Evolutionary conservation across 2,797 vertebrate species (phyloP), one percentile per base, ranked within the genome.

Genomic region (Glyptemys insculpta): DNA sequence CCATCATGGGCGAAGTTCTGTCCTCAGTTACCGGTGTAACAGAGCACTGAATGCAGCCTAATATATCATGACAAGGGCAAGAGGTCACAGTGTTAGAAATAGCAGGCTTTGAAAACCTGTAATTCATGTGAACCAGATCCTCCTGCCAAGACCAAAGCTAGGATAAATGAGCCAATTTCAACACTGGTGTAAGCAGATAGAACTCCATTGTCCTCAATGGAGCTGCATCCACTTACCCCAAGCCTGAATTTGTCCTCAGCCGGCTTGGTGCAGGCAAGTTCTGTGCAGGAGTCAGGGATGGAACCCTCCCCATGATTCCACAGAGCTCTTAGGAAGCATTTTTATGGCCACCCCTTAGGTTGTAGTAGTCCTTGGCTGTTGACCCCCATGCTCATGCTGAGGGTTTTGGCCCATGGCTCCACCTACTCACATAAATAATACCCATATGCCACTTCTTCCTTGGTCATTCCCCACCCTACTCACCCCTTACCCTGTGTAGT

Each of bases 281-380:
- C 5, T 49, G 11, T 53, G 29, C 0, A 81, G 11, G 23, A 89
- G 44, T 23, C 44, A 23, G 16, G 54, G 23, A 57, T 0, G 78
- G 10, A 85, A 2, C 49, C 3, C 85, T 19, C 56, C 0, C 0
- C 10, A 12, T 89, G 19, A 29, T 23, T 16, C 83, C 12, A 29
- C 8, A 78, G 78, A 9, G 49, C 76, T 89, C 44, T 68, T 90
- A 1, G 12, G 4, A 37, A 6, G 8, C 65, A 82, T 29, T 76
- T 90, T 47, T 37, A 37, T 68, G 65, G 84, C 14, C 6, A 10
- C 10, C 80, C 6, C 19, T 82, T 2, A 21, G 18, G 37, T 56
- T 49, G 91, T 93, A 94, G 86, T 59, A 59, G 29, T 59, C 29
- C 57, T 59, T 31, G 29, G 29, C 12, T 59, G 29, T 59, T 59